phyloP scores from a whole-genome alignment of 2,797 vertebrate species.

The Muraenolepis orangiensis region DNA sequence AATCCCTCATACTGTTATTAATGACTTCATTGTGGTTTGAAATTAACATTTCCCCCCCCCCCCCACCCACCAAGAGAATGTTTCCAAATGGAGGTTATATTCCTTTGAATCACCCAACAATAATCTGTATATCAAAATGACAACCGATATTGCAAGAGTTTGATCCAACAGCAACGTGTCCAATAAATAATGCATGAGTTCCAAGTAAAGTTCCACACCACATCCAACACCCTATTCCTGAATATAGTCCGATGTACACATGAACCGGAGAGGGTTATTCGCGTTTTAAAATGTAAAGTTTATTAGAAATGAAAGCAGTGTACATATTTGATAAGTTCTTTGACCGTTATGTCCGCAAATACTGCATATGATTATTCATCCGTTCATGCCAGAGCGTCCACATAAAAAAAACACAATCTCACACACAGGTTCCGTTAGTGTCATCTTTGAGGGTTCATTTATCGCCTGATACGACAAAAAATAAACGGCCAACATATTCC shows the following conservation, averaged over 20 bases:
- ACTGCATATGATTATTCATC: slow-evolving; percentile 29
- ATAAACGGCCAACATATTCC: slow-evolving; percentile 39
- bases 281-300: slow-evolving; percentile 50
- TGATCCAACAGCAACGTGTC: not conserved
- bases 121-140: no score
- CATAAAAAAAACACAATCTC: slow-evolving; percentile 34
- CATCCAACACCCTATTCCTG: no score
- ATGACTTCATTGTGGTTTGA: no score
- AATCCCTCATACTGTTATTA: no score
- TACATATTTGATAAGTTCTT: slow-evolving; percentile 52
- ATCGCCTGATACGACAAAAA: slow-evolving; percentile 64
- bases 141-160: no score
- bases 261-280: not conserved
- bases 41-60: no score
- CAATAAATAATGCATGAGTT: not conserved
- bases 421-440: slow-evolving; percentile 44
- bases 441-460: slow-evolving; percentile 53
- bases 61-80: no score
- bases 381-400: slow-evolving; percentile 12
- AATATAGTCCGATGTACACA: not conserved
- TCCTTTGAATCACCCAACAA: no score
- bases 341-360: slow-evolving; percentile 35
- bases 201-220: not conserved
- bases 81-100: no score
- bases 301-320: slow-evolving; percentile 70